These are phyloP conservation scores for Cistogaster globosa DNA, from an alignment of 2,888 invertebrate genomes.

Conservation along the genomic window DNA sequence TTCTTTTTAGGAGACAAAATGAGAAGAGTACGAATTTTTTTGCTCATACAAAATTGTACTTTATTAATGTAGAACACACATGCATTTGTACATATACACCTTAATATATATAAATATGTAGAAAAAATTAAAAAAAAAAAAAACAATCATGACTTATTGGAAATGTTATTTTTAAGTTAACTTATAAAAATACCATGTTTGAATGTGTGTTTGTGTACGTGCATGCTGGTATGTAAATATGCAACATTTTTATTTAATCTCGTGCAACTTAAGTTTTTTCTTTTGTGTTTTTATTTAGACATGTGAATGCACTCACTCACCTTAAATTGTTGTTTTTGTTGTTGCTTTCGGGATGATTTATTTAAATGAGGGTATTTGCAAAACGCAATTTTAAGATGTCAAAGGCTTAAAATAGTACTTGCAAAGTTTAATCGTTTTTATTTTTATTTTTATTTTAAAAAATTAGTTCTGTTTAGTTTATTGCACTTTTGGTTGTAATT, in stretches of 20 bases:
- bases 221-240: not conserved
- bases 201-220: not conserved
- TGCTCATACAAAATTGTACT: conserved; percentile 4
- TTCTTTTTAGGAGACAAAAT: too few relatives aligned
- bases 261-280: conserved; percentile 48
- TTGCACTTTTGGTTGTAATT: conserved; percentile 61
- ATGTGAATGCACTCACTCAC: conserved; percentile 61
- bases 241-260: conserved; percentile 26
- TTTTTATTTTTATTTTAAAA: not conserved
- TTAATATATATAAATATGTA: too few relatives aligned
- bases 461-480: conserved; percentile 53
- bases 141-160: not conserved
- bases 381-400: conserved; percentile 14
- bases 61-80: too few relatives aligned
- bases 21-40: not conserved
- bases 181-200: not conserved
- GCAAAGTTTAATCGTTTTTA: conserved; percentile 18
- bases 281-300: conserved; percentile 31
- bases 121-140: too few relatives aligned
- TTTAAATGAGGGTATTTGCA: conserved; percentile 34
- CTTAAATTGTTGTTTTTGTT: conserved; percentile 64
- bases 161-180: not conserved
- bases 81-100: not conserved
- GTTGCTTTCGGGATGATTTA: conserved; percentile 63
- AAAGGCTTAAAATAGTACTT: conserved; percentile 37